phyloP scores from a whole-genome alignment of 2,888 invertebrate genomes.

The Macrosoma leucophasiata region DNA sequence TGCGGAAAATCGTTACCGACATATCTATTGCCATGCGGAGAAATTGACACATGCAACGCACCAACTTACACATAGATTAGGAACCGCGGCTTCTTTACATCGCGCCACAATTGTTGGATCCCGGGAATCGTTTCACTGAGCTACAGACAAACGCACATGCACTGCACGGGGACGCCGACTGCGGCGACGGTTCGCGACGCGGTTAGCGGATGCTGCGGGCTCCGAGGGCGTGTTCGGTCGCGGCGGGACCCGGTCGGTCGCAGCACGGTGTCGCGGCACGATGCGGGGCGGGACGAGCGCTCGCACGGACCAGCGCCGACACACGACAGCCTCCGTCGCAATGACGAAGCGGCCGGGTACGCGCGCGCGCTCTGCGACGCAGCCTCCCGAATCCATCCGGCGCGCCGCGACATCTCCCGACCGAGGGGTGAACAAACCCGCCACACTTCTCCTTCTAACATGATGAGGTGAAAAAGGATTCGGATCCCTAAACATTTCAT shows the following conservation, averaged over 20 bases:
- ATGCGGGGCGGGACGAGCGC: constrained; percentile 48
- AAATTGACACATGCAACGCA: constrained; percentile 42
- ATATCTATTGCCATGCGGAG: constrained; percentile 48
- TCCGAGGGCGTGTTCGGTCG: constrained; percentile 33
- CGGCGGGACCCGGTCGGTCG: too few relatives aligned
- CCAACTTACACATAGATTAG: constrained; percentile 72
- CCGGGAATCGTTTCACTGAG: constrained; percentile 78
- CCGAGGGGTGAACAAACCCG: constrained; percentile 69
- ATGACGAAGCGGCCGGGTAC: constrained; percentile 74
- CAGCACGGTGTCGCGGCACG: constrained; percentile 36
- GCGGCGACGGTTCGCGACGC: constrained; percentile 26
- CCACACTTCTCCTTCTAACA: constrained; percentile 69
- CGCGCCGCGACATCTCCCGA: constrained; percentile 54
- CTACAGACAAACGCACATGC: constrained; percentile 74
- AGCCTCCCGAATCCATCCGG: constrained; percentile 65
- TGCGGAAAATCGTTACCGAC: constrained; percentile 54
- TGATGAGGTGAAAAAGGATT: constrained; percentile 72
- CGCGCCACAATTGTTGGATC: constrained; percentile 81
- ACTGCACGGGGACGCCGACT: constrained; percentile 59
- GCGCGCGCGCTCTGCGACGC: constrained; percentile 70
- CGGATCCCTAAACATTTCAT: constrained; percentile 63
- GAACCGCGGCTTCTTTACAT: constrained; percentile 68
- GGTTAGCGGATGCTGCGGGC: constrained; percentile 30
- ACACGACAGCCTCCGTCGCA: constrained; percentile 73
- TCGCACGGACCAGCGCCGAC: constrained; percentile 69